phyloP scores from a whole-genome alignment of 2,888 invertebrate species.

The Agriopis marginaria region DNA sequence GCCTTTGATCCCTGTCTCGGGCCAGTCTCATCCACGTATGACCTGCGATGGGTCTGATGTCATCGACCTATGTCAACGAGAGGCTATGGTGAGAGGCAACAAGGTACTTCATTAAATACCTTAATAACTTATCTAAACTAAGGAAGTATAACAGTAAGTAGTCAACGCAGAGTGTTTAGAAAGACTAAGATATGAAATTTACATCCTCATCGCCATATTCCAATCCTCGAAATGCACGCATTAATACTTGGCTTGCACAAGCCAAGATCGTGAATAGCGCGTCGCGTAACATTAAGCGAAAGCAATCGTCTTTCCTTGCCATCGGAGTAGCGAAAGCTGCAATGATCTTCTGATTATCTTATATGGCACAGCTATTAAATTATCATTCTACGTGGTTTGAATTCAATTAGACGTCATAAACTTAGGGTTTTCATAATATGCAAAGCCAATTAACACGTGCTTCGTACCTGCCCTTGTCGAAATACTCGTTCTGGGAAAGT shows the following conservation, averaged over 20 bases:
- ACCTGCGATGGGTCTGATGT: too few relatives aligned
- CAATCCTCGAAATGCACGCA: constrained; percentile 8
- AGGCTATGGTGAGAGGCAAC: not conserved
- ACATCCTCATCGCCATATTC: not conserved
- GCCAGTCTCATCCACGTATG: too few relatives aligned
- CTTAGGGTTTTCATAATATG: constrained; percentile 34
- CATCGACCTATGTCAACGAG: too few relatives aligned
- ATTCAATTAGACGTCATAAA: constrained; percentile 27
- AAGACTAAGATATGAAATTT: not conserved
- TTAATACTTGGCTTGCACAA: constrained; percentile 26
- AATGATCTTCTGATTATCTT: constrained; percentile 36
- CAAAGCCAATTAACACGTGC: constrained; percentile 34
- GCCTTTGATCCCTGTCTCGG: too few relatives aligned
- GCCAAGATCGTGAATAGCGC: constrained; percentile 32
- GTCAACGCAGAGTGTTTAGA: not conserved
- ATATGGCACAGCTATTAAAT: constrained; percentile 38
- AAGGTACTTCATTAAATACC: not conserved
- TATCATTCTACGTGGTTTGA: constrained; percentile 31
- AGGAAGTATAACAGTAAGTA: not conserved
- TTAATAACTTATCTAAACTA: not conserved
- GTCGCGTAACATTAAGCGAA: constrained; percentile 41
- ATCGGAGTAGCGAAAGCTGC: constrained; percentile 42
- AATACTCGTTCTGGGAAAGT: constrained; percentile 5
- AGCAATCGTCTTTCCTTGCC: constrained; percentile 33
- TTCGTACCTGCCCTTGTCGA: constrained; percentile 19